phyloP scores from a whole-genome alignment of 1,140 invertebrate genomes.

The Linepithema humile region DNA sequence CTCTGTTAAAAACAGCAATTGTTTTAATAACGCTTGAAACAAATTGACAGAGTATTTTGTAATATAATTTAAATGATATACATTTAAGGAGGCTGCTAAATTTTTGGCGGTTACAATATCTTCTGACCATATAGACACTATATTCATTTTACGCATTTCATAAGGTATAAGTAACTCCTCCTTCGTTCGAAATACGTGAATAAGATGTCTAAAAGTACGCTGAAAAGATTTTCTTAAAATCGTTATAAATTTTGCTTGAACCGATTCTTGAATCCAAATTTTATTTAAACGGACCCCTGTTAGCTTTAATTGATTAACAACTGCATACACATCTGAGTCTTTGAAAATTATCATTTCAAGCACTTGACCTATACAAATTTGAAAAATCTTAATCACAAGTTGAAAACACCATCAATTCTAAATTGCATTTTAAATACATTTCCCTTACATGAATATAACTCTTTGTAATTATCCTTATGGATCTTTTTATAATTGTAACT shows the following conservation, averaged over 20 bases:
- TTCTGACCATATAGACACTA: constrained; percentile 12
- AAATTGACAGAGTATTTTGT: neutral
- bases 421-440: neutral
- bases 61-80: neutral
- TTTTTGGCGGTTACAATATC: neutral
- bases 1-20: constrained; percentile 1
- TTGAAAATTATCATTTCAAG: neutral
- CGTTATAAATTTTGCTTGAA: neutral
- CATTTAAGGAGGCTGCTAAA: constrained; percentile 26
- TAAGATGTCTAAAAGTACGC: neutral
- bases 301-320: neutral
- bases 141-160: neutral
- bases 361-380: neutral
- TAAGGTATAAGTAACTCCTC: neutral
- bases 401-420: neutral
- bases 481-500: too few species aligned
- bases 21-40: neutral
- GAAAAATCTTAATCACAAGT: neutral
- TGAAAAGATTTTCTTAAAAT: neutral
- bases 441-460: neutral
- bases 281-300: neutral
- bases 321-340: constrained; percentile 4
- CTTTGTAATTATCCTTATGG: too few species aligned
- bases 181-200: neutral
- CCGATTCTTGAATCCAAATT: neutral